These are phyloP conservation scores for Fistularia commersonii DNA, from an alignment of 2,797 vertebrate genomes.

Conservation along the genomic window DNA sequence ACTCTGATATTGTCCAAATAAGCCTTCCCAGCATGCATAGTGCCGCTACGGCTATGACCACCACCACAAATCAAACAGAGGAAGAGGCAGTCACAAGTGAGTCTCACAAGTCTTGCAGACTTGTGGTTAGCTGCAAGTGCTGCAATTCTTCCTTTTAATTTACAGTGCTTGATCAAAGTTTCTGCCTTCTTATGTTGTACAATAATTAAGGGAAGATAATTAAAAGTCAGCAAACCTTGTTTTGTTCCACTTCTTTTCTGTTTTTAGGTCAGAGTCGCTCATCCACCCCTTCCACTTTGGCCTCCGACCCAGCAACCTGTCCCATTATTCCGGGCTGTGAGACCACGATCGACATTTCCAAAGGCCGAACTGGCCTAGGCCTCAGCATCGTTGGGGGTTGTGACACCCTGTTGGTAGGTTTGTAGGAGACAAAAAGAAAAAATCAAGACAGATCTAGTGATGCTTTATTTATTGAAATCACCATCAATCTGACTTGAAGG, in stretches of 20 bases:
- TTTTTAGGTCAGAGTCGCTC: constrained; percentile 83
- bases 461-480: too few species aligned
- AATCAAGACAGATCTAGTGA: too few species aligned
- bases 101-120: constrained; percentile 16
- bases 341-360: constrained; percentile 97
- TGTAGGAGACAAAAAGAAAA: constrained; percentile 70
- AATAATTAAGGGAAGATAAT: background rate
- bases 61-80: constrained; percentile 60
- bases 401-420: constrained; percentile 93
- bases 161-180: background rate
- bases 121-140: too few species aligned
- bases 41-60: background rate
- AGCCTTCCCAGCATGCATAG: constrained; percentile 40
- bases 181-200: background rate
- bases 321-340: constrained; percentile 97
- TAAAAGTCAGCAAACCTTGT: background rate
- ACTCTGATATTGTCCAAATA: constrained; percentile 36
- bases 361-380: constrained; percentile 92
- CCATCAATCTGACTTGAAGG: too few species aligned
- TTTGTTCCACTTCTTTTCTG: background rate
- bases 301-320: constrained; percentile 88
- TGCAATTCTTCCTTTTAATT: background rate
- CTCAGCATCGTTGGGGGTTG: constrained; percentile 97
- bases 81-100: constrained; percentile 82
- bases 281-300: constrained; percentile 84